A percentile compares a stretch with the other conserved stretches of the same genome.
These are phyloP conservation scores for Rhinichthys klamathensis DNA, from an alignment of 2,113 vertebrate species.

Conservation along the genomic window DNA sequence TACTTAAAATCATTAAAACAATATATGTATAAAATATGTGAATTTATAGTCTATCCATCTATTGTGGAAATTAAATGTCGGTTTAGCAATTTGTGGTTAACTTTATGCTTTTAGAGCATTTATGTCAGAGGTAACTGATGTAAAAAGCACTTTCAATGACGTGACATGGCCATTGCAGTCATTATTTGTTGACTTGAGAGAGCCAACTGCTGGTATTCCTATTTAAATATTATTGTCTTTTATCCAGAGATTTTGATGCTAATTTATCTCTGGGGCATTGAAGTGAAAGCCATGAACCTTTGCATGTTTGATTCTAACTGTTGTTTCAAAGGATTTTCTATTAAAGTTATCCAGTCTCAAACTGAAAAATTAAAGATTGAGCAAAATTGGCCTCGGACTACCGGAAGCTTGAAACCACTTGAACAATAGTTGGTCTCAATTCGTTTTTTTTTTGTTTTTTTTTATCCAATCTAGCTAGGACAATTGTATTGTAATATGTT, in stretches of 20 bases:
- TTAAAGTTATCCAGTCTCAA: not conserved
- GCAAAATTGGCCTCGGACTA: not conserved
- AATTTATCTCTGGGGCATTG: not conserved
- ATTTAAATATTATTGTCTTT: not conserved
- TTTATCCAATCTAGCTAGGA: not conserved
- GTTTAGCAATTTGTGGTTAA: conserved; percentile 37
- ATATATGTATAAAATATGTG: conserved; percentile 1
- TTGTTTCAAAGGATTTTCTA: not conserved
- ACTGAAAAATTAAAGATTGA: not conserved
- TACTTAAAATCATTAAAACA: conserved; percentile 26
- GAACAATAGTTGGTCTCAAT: not conserved
- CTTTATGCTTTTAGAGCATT: conserved; percentile 17
- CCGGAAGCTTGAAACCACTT: not conserved
- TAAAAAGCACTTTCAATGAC: conserved; percentile 8
- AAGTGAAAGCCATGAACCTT: not conserved
- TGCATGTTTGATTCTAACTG: not conserved
- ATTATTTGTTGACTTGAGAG: conserved; percentile 10
- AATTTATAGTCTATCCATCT: conserved; percentile 7
- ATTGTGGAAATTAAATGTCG: conserved; percentile 2
- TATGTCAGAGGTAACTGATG: conserved; percentile 31
- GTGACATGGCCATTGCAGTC: not conserved
- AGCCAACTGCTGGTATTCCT: not conserved
- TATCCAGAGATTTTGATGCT: not conserved
- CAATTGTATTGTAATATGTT: not conserved
- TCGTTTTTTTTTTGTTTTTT: not conserved